phyloP scores from a whole-genome alignment of 2,797 vertebrate species.

The Acipenser oxyrinchus region DNA sequence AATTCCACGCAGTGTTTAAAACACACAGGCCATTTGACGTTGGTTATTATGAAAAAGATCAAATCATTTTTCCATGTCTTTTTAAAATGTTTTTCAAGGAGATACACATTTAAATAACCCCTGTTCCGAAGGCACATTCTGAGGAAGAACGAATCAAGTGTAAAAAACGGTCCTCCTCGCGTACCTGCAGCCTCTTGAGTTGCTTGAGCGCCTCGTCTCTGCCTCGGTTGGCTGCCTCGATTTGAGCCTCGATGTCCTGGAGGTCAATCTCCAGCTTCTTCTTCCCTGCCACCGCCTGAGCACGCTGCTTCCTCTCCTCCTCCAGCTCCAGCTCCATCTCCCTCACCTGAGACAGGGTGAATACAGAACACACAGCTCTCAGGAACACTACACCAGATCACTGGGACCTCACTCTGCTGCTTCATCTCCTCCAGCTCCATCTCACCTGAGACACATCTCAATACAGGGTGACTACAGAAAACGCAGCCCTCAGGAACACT shows the following conservation, averaged over 20 bases:
- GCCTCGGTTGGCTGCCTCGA: constrained; percentile 58
- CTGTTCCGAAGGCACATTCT: not conserved
- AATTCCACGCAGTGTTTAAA: too few species aligned
- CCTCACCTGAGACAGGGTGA: constrained; percentile 50
- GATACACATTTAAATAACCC: not conserved
- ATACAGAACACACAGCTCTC: not conserved
- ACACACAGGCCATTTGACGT: too few species aligned
- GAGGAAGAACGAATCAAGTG: not conserved
- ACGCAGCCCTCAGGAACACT: too few species aligned
- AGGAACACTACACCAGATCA: too few species aligned
- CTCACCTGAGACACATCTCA: too few species aligned
- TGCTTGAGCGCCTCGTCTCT: constrained; percentile 78
- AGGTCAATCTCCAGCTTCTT: constrained; percentile 80
- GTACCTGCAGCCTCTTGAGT: constrained; percentile 70
- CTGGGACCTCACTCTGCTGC: too few species aligned
- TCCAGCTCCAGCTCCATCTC: constrained; percentile 79
- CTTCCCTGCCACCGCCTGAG: constrained; percentile 62
- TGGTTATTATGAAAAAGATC: too few species aligned
- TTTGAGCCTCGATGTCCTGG: constrained; percentile 71
- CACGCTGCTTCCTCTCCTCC: constrained; percentile 76
- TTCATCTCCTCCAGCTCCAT: too few species aligned
- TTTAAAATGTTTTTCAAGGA: too few species aligned
- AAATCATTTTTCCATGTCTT: too few species aligned
- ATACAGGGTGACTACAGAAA: too few species aligned
- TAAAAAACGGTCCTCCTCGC: not conserved